Evolutionary conservation across 2,888 invertebrate species (phyloP).

Genomic region (Phorcus lineatus): DNA sequence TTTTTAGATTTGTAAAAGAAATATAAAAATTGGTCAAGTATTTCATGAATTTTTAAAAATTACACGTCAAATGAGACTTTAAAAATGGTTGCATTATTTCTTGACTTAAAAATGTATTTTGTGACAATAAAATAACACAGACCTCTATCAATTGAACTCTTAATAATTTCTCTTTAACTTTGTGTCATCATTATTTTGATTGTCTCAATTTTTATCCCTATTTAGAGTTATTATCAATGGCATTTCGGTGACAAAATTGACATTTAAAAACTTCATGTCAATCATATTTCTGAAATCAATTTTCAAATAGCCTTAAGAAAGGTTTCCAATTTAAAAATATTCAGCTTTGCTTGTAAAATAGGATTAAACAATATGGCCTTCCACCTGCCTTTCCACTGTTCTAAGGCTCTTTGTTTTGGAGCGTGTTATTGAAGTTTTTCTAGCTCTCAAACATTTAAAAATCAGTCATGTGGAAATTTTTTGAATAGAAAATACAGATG

Average conservation of each 20-base stretch:
- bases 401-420: neutral
- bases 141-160: too few species aligned
- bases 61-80: too few species aligned
- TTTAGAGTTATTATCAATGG: neutral
- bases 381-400: neutral
- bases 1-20: too few species aligned
- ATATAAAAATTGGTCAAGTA: too few species aligned
- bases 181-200: neutral
- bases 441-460: too few species aligned
- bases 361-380: neutral
- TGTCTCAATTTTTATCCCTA: neutral
- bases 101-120: too few species aligned
- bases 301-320: conserved; percentile 8
- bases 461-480: too few species aligned
- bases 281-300: conserved; percentile 3
- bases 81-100: too few species aligned
- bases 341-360: neutral
- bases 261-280: conserved; percentile 16
- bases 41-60: too few species aligned
- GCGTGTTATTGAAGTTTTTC: neutral
- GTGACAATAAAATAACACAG: too few species aligned
- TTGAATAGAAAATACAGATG: too few species aligned
- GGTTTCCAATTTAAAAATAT: conserved; percentile 9
- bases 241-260: conserved; percentile 3
- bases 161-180: too few species aligned